phyloP scores from a whole-genome alignment of 1,140 invertebrate species.

The Akabosia matsudoensis region DNA sequence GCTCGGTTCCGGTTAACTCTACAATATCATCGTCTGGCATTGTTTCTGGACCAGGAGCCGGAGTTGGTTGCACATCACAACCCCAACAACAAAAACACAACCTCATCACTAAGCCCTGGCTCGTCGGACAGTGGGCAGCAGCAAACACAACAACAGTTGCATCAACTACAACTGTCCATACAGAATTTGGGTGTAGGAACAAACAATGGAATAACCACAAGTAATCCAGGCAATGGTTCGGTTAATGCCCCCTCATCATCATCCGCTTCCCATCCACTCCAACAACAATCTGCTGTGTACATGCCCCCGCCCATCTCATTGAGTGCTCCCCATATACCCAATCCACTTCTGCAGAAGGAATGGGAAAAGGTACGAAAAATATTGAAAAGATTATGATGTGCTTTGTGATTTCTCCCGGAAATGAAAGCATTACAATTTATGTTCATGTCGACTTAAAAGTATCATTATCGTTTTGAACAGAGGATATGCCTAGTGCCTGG shows the following conservation, averaged over 20 bases:
- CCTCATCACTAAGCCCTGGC: not conserved
- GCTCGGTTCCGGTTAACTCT: slow-evolving; percentile 28
- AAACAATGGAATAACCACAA: not conserved
- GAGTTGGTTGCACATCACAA: not conserved
- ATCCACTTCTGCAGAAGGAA: slow-evolving; percentile 9
- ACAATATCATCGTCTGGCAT: not conserved
- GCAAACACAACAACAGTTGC: not conserved
- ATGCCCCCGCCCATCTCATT: not conserved
- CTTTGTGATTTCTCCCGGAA: not conserved
- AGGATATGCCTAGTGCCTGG: not conserved
- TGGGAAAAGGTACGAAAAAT: slow-evolving; percentile 4
- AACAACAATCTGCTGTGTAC: not conserved
- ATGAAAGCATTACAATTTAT: not conserved
- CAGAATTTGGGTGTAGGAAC: not conserved
- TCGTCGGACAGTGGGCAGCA: slow-evolving; percentile 7
- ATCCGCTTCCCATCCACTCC: not conserved
- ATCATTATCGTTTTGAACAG: not conserved
- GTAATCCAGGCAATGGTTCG: not conserved
- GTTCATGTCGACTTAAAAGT: not conserved
- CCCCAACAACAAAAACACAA: not conserved
- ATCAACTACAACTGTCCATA: not conserved
- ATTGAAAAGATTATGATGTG: not conserved
- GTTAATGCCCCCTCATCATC: not conserved
- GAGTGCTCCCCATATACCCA: not conserved
- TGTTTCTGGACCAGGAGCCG: slow-evolving; percentile 3